Base-by-base conservation (phyloP, 2,888 invertebrate species). In the Acanthoscelides obtectus region DNA sequence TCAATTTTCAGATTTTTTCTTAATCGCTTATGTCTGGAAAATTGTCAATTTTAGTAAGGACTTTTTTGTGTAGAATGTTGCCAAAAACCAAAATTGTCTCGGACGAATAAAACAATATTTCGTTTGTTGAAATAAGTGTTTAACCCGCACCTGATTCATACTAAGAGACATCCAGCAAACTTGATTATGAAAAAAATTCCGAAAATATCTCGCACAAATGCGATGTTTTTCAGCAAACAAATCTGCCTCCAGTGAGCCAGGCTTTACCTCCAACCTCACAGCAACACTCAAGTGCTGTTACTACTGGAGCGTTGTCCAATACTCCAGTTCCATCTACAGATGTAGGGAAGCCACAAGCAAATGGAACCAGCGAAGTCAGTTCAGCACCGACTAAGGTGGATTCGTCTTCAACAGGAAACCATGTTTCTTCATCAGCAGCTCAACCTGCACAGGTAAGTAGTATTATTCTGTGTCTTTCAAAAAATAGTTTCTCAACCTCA, bases 221-320 rank as follows among this genome's bases (percentile, higher is more conserved):
- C 73, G 45, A 68, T 71, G 17, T 64, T 73, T 70, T 70, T 65
- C 69, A 79, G 79, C 79, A 80, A 76, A 80, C 78, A 70, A 75
- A 76, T 17, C 69, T 81, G 72, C 80, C 81, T 21, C 80, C 83
- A 21, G 80, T 82, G 22, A 80, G 78, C 66, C 83, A 83, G 74
- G 78, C 79, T 66, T 72, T 82, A 70, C 81, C 82, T 27, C 77
- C 82, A 22, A 76, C 71, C 6, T 22, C 71, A 22, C 72, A 72
- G 17, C 64, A n/a, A 19, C 65, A 68, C 17, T 67, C 25, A 64
- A 22, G n/a, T 68, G 64, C 20, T 65, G 68, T 66, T n/a, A 27
- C 66, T 6, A 12, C 70, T 64, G 64, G 66, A 12, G 66, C 64
- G 21, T 20, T 70, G 20, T 20, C 69, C 12, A 25, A 64, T 12